A percentile compares a stretch with the other conserved stretches of the same genome.
These are phyloP conservation scores for Bettongia penicillata DNA, from an alignment of 2,113 vertebrate genomes.

Conservation along the genomic window DNA sequence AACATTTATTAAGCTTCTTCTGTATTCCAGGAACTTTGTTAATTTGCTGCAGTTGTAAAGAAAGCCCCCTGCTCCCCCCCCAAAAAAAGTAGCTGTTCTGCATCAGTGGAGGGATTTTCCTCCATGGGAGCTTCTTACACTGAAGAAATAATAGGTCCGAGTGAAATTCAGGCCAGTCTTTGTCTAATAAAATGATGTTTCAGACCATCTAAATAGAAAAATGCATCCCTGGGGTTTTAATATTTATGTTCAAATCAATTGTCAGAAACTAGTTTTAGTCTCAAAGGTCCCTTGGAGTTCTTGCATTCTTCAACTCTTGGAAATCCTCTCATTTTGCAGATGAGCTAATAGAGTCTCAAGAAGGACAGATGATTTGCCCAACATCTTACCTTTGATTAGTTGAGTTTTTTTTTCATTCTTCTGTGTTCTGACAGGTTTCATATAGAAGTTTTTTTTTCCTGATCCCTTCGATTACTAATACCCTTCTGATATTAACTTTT, in stretches of 20 bases:
- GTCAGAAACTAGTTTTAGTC: not conserved
- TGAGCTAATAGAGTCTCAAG: not conserved
- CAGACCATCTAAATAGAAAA: too few relatives aligned
- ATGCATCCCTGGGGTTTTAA: not conserved
- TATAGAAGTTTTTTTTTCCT: not conserved
- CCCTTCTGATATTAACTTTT: not conserved
- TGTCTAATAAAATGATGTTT: too few relatives aligned
- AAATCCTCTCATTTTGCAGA: not conserved
- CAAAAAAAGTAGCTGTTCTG: not conserved
- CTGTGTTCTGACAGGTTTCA: not conserved
- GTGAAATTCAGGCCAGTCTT: not conserved
- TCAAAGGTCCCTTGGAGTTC: not conserved
- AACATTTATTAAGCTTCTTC: not conserved
- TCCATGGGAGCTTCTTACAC: not conserved
- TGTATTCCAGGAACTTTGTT: not conserved
- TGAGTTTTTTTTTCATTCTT: not conserved
- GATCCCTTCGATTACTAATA: not conserved
- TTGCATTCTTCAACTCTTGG: not conserved
- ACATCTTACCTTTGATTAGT: not conserved
- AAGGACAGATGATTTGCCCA: not conserved
- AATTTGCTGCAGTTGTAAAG: not conserved
- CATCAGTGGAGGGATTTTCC: not conserved
- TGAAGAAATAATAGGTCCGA: not conserved
- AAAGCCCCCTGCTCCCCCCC: not conserved
- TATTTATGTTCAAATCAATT: not conserved